Conservation (phyloP, 2,797 vertebrate species). For the Oophaga sylvatica region DNA sequence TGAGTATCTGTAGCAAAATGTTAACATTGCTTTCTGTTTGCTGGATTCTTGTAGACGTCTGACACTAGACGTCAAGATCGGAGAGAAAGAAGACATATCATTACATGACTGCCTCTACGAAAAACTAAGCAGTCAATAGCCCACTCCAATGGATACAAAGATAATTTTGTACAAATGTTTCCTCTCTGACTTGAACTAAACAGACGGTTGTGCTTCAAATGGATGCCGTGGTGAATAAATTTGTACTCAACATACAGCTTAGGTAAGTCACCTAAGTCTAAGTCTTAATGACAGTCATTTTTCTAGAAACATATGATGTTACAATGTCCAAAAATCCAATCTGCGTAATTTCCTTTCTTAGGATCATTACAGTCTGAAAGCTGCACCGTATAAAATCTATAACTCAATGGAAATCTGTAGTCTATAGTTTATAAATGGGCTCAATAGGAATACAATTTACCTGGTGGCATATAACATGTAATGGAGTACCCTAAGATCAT, state of each 20-base stretch:
- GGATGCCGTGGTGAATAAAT: slow-evolving; percentile 32
- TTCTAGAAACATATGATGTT: no score
- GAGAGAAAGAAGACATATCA: background rate
- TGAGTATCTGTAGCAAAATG: slow-evolving; percentile 39
- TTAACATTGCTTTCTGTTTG: slow-evolving; percentile 15
- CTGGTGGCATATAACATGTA: no score
- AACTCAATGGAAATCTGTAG: background rate
- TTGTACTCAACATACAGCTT: slow-evolving; percentile 32
- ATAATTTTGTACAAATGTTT: background rate
- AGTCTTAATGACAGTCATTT: no score
- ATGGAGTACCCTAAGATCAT: no score
- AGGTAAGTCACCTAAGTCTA: slow-evolving; percentile 10
- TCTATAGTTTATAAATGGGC: background rate
- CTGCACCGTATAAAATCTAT: no score
- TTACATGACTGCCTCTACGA: background rate
- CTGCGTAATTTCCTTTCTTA: no score
- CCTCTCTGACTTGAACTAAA: background rate
- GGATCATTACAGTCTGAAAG: background rate
- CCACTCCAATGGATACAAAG: background rate
- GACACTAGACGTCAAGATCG: background rate
- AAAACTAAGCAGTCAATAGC: background rate
- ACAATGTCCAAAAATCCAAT: no score
- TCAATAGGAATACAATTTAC: no score
- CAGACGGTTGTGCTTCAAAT: background rate
- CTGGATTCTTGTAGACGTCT: background rate